Evolutionary conservation across 2,797 vertebrate species (phyloP).

Genomic region (Tamandua tetradactyla): DNA sequence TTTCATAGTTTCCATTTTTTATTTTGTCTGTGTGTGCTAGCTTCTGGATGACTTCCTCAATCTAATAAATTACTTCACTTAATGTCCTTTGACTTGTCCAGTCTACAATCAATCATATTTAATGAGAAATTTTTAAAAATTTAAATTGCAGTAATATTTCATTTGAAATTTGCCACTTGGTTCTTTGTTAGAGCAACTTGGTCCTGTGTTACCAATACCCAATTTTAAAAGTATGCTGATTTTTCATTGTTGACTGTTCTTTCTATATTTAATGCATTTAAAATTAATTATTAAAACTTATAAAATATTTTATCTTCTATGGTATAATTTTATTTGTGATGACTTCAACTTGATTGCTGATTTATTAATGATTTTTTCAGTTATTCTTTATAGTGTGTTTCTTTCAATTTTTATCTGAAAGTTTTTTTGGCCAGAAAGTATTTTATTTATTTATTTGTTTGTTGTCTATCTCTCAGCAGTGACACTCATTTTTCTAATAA

Average conservation of each 20-base stretch:
- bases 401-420: not conserved
- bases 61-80: not conserved
- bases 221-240: not conserved
- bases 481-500: not conserved
- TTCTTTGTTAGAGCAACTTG: not conserved
- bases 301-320: not conserved
- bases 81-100: not conserved
- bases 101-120: not conserved
- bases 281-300: not conserved
- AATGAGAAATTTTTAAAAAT: not conserved
- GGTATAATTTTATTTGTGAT: not conserved
- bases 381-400: not conserved
- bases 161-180: not conserved
- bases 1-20: not conserved
- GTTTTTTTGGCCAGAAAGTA: not conserved
- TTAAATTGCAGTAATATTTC: not conserved
- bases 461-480: not conserved
- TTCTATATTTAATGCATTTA: not conserved
- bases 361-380: not conserved
- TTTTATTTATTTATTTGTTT: not conserved
- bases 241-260: not conserved
- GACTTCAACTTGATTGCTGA: not conserved
- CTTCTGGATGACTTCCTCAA: conserved; percentile 4
- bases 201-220: not conserved
- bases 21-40: not conserved